phyloP scores from a whole-genome alignment of 2,797 vertebrate genomes.

The Menidia menidia region DNA sequence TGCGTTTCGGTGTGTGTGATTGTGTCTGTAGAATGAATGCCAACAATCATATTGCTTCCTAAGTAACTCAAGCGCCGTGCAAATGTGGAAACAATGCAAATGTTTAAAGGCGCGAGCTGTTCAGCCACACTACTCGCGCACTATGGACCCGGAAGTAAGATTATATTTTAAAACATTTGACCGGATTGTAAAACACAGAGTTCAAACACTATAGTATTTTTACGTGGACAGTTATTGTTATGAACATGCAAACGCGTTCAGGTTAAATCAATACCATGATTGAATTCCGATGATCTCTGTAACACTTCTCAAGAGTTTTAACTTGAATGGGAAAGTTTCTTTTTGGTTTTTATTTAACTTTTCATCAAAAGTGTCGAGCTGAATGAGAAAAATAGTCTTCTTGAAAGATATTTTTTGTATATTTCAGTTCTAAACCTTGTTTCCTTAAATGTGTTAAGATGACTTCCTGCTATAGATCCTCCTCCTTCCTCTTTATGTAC shows the following conservation, averaged over 20 bases:
- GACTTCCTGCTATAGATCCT: conserved; percentile 22
- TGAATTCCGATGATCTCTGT: background rate
- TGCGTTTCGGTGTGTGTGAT: background rate
- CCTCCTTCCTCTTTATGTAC: conserved; percentile 33
- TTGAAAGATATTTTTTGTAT: background rate
- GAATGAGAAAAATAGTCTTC: background rate
- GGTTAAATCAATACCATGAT: background rate
- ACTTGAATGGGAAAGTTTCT: background rate
- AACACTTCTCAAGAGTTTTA: background rate
- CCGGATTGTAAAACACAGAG: background rate
- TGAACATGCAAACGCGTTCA: background rate
- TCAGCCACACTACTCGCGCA: conserved; percentile 20
- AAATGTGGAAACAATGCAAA: conserved; percentile 19
- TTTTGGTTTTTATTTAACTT: too few relatives aligned
- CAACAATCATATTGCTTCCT: conserved; percentile 12
- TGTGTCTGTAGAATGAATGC: conserved; percentile 3
- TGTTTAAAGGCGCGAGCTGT: background rate
- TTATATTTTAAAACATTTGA: conserved; percentile 17
- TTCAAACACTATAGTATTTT: background rate
- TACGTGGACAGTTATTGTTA: background rate
- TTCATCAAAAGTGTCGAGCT: background rate
- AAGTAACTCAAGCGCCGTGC: conserved; percentile 27
- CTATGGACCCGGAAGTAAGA: background rate
- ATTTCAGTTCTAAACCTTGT: background rate
- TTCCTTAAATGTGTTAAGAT: conserved; percentile 12